Base-by-base conservation (phyloP, 2,113 vertebrate genomes). In the Vicugna pacos region DNA sequence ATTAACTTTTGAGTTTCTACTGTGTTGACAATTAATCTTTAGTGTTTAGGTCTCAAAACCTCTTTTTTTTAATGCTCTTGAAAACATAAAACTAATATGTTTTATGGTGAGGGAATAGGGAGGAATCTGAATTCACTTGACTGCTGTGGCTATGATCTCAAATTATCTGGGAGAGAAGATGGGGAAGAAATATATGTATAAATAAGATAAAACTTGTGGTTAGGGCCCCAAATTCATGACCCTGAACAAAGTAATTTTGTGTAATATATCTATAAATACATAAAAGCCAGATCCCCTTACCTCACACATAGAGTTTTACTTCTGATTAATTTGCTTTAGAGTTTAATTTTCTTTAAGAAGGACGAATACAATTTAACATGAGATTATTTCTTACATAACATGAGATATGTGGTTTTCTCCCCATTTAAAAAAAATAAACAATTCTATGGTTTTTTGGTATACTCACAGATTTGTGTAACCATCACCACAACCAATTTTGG, bases 1-100 rank as follows among this genome's bases (percentile, higher is more conserved):
- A 96, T 91, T 96, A 81, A 38, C 48, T 96, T 92, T 67, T 94
- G 42, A 94, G 75, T 96, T 95, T 91, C 65, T 84, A 90, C 56
- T 89, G 58, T 83, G 87, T 69, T 85, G 20, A 87, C 20, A 46
- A 91, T 62, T 92, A 95, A 97, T 79, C 8, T 35, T 89, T 70
- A 80, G 70, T 56, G 48, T 75, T 97, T 73, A 92, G 62, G 20
- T 54, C 26, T 95, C 83, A 90, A 73, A 83, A 58, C 0, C 22
- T 65, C 94, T 95, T 80, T 89, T 95, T 85, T 70, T 80, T 83
- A 91, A 72, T 70, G 75, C 30, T 96, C 30, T 87, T 97, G 84
- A 97, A 94, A 93, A 93, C 70, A 83, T 2, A 93, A 64, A 19
- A 38, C 72, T 70, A 85, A 52, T 73, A 70, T 10, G 38, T 64